A percentile compares a stretch with the other conserved stretches of the same genome.
phyloP scores from a whole-genome alignment of 2,888 invertebrate species.

The Metallyticus violacea region DNA sequence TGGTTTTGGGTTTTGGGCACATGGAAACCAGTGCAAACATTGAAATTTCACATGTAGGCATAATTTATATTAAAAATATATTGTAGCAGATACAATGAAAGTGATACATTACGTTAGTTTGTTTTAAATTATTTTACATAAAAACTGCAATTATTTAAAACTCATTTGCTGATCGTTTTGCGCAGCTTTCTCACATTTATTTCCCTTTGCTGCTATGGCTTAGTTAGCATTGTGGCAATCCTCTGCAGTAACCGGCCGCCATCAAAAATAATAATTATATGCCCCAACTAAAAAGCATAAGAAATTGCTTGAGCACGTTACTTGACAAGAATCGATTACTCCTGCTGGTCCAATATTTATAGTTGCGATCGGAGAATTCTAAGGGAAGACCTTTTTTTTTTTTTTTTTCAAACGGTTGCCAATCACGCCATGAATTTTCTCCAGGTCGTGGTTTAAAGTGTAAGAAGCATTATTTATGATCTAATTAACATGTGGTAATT shows the following conservation, averaged over 20 bases:
- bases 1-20: too few species aligned
- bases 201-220: too few species aligned
- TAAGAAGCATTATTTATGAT: constrained; percentile 5
- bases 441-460: neutral
- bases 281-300: neutral
- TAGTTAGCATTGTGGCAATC: too few species aligned
- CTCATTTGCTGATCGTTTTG: too few species aligned
- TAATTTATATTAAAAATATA: too few species aligned
- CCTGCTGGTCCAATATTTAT: neutral
- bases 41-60: too few species aligned
- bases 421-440: neutral
- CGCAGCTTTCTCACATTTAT: too few species aligned
- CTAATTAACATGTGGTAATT: constrained; percentile 29
- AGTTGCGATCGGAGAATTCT: neutral
- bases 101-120: too few species aligned
- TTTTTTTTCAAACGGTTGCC: constrained; percentile 1
- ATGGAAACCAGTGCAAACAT: too few species aligned
- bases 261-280: neutral
- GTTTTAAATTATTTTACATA: too few species aligned
- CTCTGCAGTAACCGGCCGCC: neutral
- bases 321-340: neutral
- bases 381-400: neutral
- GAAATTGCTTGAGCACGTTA: neutral
- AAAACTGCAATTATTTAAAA: too few species aligned
- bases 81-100: too few species aligned